These are phyloP conservation scores for Rhinogobio ventralis DNA, from an alignment of 2,797 vertebrate genomes.

Conservation along the genomic window DNA sequence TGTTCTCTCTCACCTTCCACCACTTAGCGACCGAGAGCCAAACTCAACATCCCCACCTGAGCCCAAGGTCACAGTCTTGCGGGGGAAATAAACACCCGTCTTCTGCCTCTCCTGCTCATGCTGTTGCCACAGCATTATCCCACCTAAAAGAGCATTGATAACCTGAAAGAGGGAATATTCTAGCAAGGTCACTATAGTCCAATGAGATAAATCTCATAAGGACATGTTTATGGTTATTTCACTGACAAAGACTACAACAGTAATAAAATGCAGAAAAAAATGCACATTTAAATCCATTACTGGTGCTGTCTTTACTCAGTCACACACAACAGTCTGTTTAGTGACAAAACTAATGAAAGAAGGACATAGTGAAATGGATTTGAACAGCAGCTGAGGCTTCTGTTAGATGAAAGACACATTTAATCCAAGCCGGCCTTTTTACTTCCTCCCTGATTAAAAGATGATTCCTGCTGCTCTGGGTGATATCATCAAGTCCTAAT, in stretches of 20 bases:
- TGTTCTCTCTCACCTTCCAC: neutral
- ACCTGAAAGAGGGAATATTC: neutral
- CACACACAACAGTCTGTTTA: neutral
- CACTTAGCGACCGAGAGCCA: constrained; percentile 41
- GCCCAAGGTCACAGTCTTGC: constrained; percentile 50
- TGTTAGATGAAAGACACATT: constrained; percentile 30
- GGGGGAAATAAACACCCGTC: neutral
- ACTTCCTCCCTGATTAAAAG: constrained; percentile 15
- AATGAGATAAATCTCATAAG: constrained; percentile 11
- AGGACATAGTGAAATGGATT: neutral
- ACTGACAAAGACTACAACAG: neutral
- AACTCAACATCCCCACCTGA: constrained; percentile 43
- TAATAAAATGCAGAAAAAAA: neutral
- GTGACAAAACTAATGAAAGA: constrained; percentile 5
- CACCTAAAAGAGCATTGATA: constrained; percentile 32
- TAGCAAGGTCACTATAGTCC: neutral
- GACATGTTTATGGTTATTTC: constrained; percentile 6
- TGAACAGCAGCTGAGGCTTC: neutral
- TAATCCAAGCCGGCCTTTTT: constrained; percentile 3
- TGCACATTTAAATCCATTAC: neutral
- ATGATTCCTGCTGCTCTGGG: constrained; percentile 1
- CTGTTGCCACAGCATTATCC: constrained; percentile 25
- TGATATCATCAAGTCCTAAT: neutral
- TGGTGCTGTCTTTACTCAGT: neutral
- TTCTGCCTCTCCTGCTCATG: constrained; percentile 15